Base-by-base conservation (phyloP, 2,113 vertebrate species). In the Syngnathoides biaculeatus region DNA sequence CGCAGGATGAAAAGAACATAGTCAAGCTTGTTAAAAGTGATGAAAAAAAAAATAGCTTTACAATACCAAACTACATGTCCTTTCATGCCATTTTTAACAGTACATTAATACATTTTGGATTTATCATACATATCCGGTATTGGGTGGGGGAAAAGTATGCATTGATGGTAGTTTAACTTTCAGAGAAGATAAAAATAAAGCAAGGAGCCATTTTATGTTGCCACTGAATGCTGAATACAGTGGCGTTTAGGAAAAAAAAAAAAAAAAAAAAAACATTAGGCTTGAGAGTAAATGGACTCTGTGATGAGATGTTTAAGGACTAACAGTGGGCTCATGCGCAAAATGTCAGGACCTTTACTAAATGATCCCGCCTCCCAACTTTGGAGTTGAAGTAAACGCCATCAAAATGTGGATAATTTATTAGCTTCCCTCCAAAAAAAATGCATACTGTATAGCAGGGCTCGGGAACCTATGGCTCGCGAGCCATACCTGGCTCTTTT, bases 1-100 rank as follows among this genome's bases (percentile, higher is more conserved):
- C 77, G 83, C 61, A 85, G 71, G 68, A 62, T 71, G 56, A 79
- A 84, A 81, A 74, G 61, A 79, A 76, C 84, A 76, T 81, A 73
- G 72, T 86, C 73, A 74, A 69, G 79, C 69, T 86, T 77, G 74
- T 88, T 84, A 82, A 79, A 74, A 81, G 70, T 70, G 70, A n/a
- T n/a, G 67, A 80, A 83, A 88, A 86, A 76, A 80, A 82, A 72
- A 73, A 83, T 86, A 70, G 67, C 65, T 20, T 47, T 72, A 80
- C 77, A 86, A 71, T 65, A 64, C 58, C 48, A 71, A 69, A 74
- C 73, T 62, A 39, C 65, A 77, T 71, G 79, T 78, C 64, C 71
- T 83, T 82, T 77, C 77, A 82, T 67, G 45, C 66, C 42, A 53
- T 69, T 72, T 84, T 12, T 80, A 53, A 72, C n/a, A n/a, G n/a